Base-by-base conservation (phyloP, 92 coral and sea anemone species). In the Metridium senile region DNA sequence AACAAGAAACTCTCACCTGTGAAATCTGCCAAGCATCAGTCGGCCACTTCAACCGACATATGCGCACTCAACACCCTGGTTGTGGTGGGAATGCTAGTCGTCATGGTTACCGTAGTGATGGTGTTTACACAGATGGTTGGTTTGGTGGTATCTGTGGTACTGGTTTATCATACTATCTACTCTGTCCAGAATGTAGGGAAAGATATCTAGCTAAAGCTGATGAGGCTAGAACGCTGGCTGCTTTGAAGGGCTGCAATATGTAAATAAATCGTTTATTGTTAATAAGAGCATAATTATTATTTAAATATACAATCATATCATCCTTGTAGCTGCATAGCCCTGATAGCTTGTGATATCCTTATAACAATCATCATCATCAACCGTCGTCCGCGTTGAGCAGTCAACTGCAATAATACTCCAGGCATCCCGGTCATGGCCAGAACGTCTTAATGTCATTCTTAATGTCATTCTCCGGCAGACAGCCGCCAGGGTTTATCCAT, bases 81-180 rank as follows among this genome's bases (percentile, higher is more conserved):
- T 91, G 97, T 84, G 97, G 97, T 13, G 97, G 97, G n/a, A 91
- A 91, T 69, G 85, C 90, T 61, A 89, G 97, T 82, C 97, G 97
- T 69, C 97, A 91, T 88, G 97, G 97, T 25, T 91, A 91, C 87
- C 89, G 97, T 26, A 91, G 97, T 79, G 97, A 91, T 62, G 90
- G 97, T 18, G 88, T 91, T 28, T 91, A 88, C 64, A 89, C 91
- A 0, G 97, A 88, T 75, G 97, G 97, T 53, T 91, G 97, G 97
- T 91, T 91, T 74, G 97, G 97, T n/a, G 97, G 97, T 66, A 91
- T 86, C 7, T 91, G 97, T 68, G 97, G 97, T n/a, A 88, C 97
- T 58, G 97, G 97, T 26, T 65, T 80, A 61, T 92, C 97, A 26
- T 91, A 91, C 58, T 91, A 91, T 71, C 70, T 91, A 20, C 57